Evolutionary conservation across 2,797 vertebrate species (phyloP), one percentile per base, ranked within the genome.

Genomic region (Macropodus opercularis): DNA sequence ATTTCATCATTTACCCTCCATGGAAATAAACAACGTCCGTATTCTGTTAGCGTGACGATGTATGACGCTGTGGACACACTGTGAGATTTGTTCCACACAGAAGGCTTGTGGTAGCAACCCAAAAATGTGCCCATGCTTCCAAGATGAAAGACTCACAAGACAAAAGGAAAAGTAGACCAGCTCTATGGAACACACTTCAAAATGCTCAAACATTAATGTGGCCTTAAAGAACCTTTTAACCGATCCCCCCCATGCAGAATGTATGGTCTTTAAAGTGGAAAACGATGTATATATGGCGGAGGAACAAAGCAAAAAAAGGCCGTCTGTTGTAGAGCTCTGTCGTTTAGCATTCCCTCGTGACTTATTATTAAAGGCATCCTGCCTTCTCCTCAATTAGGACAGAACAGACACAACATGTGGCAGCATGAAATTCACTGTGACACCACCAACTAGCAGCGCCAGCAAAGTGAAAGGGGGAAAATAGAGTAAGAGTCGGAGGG

Each of bases 351-450:
- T 0, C 5, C 50, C 69, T 58, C 42, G 41, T 35, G 49, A 71
- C 42, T 77, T 79, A 76, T 83, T 60, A 67, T 59, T 73, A 60
- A 83, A 75, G 72, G 80, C 63, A 48, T 53, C 59, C 51, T 19
- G 72, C 68, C 44, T 80, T 56, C 47, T 46, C 70, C 72, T 75
- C 78, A 82, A 81, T 80, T 81, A 83, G 81, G 54, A 78, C 80
- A 79, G 66, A 76, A 59, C 64, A 82, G 73, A 77, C 65, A 67
- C 56, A 69, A 68, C 72, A 79, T 60, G 60, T 58, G 69, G 68
- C 52, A 31, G 69, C 75, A 63, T 84, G 75, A 86, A 88, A 88
- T 84, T 61, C 72, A 52, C 49, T 69, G 56, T 66, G 82, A 83
- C 84, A 83, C 69, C 54, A 40, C 32, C 1, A 61, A 67, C 49